Base-by-base conservation (phyloP, 2,113 vertebrate species). In the Malurus elegans region DNA sequence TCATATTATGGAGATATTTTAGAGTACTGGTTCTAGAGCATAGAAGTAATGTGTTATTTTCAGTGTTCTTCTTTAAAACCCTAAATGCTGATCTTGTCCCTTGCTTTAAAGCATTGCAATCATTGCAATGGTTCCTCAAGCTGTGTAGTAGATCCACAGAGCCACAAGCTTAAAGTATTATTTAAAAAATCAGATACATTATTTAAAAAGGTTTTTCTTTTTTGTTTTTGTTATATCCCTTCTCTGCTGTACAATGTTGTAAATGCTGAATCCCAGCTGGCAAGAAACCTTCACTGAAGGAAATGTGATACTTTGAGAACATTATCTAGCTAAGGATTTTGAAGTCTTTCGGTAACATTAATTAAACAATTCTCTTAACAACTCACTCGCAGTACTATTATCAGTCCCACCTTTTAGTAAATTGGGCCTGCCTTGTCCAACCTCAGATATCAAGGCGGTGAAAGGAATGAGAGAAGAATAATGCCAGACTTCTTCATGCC, bases 1-100 rank as follows among this genome's bases (percentile, higher is more conserved):
- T 96, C 86, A 61, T 95, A 74, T 90, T 92, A 95, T 44, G 67
- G 96, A 94, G 66, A 58, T 85, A 53, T 94, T 96, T 96, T 86
- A 94, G 71, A 94, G 23, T 45, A 71, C n/a, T 48, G 4, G 73
- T 90, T 94, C 79, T 79, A 96, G 95, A 79, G 29, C 51, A 70
- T 5, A 75, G 70, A 72, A 92, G 65, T 54, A 95, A 86, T 4
- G 85, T 79, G 92, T 73, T 83, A 61, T 95, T 96, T 95, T 95
- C 67, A 69, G 10, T 3, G 7, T 85, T 97, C 86, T 51, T 94
- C 93, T 94, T 94, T 74, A 95, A 91, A 23, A 91, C 7, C 92
- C 79, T 92, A 79, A 85, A 91, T 4, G 15, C 31, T 88, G 79
- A 70, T 50, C 66, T 84, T 90, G 12, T 42, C 29, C 57, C 29